Evolutionary conservation across 2,888 invertebrate genomes (phyloP), one percentile per base, ranked within the genome.

Genomic region (Cerastis rubricosa): DNA sequence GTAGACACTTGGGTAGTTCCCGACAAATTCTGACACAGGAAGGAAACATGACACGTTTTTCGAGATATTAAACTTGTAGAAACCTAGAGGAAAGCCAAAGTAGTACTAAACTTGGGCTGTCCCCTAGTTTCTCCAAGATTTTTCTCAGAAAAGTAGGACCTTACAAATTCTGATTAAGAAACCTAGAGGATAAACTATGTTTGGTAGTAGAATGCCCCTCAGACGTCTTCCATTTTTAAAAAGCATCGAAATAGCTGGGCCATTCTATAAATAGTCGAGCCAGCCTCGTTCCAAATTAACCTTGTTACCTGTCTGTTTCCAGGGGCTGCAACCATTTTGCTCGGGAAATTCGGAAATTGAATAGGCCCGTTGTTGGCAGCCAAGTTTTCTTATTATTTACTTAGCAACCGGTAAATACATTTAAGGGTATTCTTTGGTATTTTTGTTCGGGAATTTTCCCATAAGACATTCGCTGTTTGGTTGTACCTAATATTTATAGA

Each of bases 181-280:
- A 59, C 29, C 17, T 11, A 19, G 19, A 61, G 4, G 6, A 5
- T 9, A 35, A 5, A 3, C 59, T 19, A 35, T 61, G 25, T 63
- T 47, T 71, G 51, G 40, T 80, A 22, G 9, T 8, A 72, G 35
- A 9, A 12, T 63, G 51, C 51, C 25, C 45, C n/a, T 71, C 29
- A 49, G 49, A 73, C n/a, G 64, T 49, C 64, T 25, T 35, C 40
- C 49, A 64, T 68, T 51, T 74, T 71, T 65, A 43, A 75, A 35
- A 70, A 59, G 22, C 22, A 35, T 80, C 9, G 1, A 69, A 74
- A 82, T 72, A 74, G 68, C 81, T 68, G 54, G n/a, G 64, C 11
- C 61, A 29, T 66, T 85, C 85, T 85, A 85, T 77, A 78, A 78
- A 85, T 84, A 84, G 68, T n/a, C 51, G 14, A 74, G 65, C 74